A percentile compares a stretch with the other conserved stretches of the same genome.
These are phyloP conservation scores for Ephialtes manifestator DNA, from an alignment of 2,888 invertebrate genomes.

Conservation along the genomic window DNA sequence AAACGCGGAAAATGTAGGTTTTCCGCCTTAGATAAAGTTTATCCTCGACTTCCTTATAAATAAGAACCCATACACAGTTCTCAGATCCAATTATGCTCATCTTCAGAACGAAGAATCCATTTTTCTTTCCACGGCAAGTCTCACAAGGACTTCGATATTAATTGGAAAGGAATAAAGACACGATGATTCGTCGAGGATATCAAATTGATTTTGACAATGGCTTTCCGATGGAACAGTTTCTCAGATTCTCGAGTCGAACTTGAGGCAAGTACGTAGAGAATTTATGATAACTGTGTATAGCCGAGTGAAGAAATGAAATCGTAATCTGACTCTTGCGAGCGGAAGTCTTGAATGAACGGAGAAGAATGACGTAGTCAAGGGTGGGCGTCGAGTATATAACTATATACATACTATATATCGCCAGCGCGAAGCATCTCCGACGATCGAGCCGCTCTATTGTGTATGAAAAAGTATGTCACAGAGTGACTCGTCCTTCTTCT, in stretches of 20 bases:
- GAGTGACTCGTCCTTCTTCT: constrained; percentile 56
- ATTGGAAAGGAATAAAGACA: constrained; percentile 7
- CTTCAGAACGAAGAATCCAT: background rate
- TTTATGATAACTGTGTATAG: constrained; percentile 1
- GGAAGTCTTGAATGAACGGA: constrained; percentile 54
- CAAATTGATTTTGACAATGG: constrained; percentile 34
- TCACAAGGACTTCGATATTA: background rate
- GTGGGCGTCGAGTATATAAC: constrained; percentile 9
- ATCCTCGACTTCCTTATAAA: background rate
- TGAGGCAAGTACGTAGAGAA: background rate
- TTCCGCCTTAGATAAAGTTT: background rate
- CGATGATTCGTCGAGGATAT: constrained; percentile 11
- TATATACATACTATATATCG: constrained; percentile 45
- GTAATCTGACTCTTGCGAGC: constrained; percentile 59
- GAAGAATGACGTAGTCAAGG: constrained; percentile 34
- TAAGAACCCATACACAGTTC: background rate
- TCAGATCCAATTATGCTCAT: background rate
- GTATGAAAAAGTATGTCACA: constrained; percentile 72
- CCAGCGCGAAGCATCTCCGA: constrained; percentile 56
- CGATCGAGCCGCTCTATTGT: constrained; percentile 70
- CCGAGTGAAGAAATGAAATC: constrained; percentile 30
- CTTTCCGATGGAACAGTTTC: constrained; percentile 14
- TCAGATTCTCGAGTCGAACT: background rate
- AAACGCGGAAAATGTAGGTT: background rate
- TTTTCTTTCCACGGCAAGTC: background rate